A percentile compares a stretch with the other conserved stretches of the same genome.
Evolutionary conservation across 2,888 invertebrate genomes (phyloP).

Genomic region (Caenorhabditis sp.): DNA sequence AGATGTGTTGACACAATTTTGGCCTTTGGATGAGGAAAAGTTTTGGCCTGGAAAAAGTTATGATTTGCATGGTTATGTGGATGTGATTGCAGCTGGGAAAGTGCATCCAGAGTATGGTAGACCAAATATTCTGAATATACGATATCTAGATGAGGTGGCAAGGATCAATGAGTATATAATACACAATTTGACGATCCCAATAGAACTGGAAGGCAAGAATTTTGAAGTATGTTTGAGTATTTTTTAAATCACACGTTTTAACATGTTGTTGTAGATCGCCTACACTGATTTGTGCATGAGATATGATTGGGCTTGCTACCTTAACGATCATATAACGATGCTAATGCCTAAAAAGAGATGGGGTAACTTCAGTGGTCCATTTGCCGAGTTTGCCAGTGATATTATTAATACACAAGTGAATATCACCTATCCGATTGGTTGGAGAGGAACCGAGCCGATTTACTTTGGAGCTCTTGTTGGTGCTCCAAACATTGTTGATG

Average conservation of each 20-base stretch:
- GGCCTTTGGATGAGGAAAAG: slow-evolving; percentile 69
- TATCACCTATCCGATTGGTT: slow-evolving; percentile 70
- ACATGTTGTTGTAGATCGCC: slow-evolving; percentile 76
- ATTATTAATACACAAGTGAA: slow-evolving; percentile 68
- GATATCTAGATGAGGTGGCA: slow-evolving; percentile 66
- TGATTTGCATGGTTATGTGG: slow-evolving; percentile 68
- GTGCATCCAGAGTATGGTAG: slow-evolving; percentile 58
- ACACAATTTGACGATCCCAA: slow-evolving; percentile 66
- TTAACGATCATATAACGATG: slow-evolving; percentile 69
- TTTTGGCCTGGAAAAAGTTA: slow-evolving; percentile 69
- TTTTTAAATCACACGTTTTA: neutral
- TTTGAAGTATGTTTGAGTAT: slow-evolving; percentile 43
- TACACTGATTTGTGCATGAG: slow-evolving; percentile 83
- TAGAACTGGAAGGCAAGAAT: slow-evolving; percentile 54
- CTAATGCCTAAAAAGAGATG: slow-evolving; percentile 73
- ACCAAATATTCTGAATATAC: slow-evolving; percentile 63
- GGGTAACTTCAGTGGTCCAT: slow-evolving; percentile 63
- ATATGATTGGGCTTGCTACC: slow-evolving; percentile 68
- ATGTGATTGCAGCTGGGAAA: slow-evolving; percentile 66
- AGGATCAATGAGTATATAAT: slow-evolving; percentile 67
- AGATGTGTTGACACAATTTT: slow-evolving; percentile 63
- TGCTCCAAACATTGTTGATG: slow-evolving; percentile 62
- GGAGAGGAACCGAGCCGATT: slow-evolving; percentile 70
- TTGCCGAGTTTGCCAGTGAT: slow-evolving; percentile 66
- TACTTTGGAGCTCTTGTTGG: slow-evolving; percentile 69